Evolutionary conservation across 1,140 invertebrate species (phyloP).

Genomic region (Calliphora vicina): DNA sequence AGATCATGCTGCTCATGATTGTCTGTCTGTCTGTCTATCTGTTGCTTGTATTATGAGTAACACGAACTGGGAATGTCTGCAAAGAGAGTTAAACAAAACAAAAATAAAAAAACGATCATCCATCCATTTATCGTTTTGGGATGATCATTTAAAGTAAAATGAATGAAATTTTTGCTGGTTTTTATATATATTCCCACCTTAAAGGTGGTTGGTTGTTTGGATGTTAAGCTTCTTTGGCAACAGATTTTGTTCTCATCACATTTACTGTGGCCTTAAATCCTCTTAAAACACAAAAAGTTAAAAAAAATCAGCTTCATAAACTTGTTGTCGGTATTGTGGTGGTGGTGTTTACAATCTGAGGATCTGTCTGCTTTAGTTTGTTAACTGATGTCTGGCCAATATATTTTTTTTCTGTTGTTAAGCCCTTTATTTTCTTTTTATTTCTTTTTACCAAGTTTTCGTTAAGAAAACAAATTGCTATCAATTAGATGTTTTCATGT

Average conservation of each 20-base stretch:
- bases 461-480: conserved; percentile 36
- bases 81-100: too few species aligned
- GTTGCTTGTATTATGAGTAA: too few species aligned
- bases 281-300: not conserved
- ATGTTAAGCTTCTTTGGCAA: not conserved
- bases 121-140: not conserved
- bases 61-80: not conserved
- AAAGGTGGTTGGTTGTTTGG: too few species aligned
- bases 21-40: too few species aligned
- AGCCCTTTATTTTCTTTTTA: not conserved
- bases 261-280: not conserved
- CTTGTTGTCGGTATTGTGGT: not conserved
- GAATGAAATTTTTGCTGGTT: not conserved
- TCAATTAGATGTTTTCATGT: conserved; percentile 32
- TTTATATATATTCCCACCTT: conserved; percentile 9
- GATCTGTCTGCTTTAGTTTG: not conserved
- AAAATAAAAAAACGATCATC: not conserved
- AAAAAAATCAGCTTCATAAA: not conserved
- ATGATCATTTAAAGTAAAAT: not conserved
- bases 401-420: conserved; percentile 24
- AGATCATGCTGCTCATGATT: not conserved
- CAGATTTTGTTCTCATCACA: not conserved
- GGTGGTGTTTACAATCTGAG: conserved; percentile 8
- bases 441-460: conserved; percentile 10
- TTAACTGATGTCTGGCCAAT: conserved; percentile 9